Percentiles rank a stretch among this genome's conserved stretches.
Conservation (phyloP, 2,888 invertebrate species). For the Drosophila tanythrix region DNA sequence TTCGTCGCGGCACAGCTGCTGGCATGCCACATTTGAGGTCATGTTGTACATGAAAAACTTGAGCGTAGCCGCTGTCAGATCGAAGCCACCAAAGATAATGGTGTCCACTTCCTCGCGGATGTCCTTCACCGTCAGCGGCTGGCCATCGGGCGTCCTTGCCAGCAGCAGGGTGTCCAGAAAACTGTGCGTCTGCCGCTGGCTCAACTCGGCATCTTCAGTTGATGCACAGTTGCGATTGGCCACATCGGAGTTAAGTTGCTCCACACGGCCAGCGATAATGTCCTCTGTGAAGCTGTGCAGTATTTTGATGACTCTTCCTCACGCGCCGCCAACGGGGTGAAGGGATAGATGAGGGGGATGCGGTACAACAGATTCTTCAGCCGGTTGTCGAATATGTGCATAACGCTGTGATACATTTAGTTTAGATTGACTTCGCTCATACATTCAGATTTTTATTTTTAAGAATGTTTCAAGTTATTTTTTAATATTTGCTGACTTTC, state of each 20-base stretch:
- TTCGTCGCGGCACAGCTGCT: slow-evolving; percentile 69
- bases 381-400: slow-evolving; percentile 51
- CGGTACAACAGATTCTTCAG: slow-evolving; percentile 61
- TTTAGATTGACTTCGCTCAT: no score
- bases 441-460: background rate
- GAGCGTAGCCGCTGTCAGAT: slow-evolving; percentile 66
- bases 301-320: slow-evolving; percentile 39
- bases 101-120: slow-evolving; percentile 73
- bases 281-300: slow-evolving; percentile 63
- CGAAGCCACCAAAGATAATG: slow-evolving; percentile 71
- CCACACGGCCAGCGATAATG: slow-evolving; percentile 49
- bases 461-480: no score
- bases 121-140: slow-evolving; percentile 43
- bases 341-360: slow-evolving; percentile 34
- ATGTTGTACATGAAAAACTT: slow-evolving; percentile 72
- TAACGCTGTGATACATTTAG: slow-evolving; percentile 24
- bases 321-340: slow-evolving; percentile 37
- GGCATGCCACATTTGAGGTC: slow-evolving; percentile 62
- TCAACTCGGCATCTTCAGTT: slow-evolving; percentile 18
- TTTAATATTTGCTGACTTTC: background rate
- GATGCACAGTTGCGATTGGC: slow-evolving; percentile 37
- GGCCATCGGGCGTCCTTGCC: slow-evolving; percentile 47
- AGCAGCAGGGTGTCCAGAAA: slow-evolving; percentile 55
- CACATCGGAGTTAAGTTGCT: slow-evolving; percentile 43
- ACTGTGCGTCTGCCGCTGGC: slow-evolving; percentile 1